Conservation (phyloP, 2,888 invertebrate genomes). For the Xylophagus ater region DNA sequence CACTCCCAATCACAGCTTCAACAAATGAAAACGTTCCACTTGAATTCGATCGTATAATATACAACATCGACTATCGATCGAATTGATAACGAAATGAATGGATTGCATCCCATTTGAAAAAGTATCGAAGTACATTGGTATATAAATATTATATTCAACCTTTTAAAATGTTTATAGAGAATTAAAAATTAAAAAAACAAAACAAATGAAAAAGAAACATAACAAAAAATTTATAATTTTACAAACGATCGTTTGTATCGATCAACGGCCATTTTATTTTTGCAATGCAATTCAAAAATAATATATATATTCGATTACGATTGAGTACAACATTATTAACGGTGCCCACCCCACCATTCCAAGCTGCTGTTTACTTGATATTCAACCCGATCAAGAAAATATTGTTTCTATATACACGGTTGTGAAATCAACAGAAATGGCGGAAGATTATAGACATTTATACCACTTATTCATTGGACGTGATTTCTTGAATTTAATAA, state of each 20-base stretch:
- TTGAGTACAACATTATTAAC: no score
- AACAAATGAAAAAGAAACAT: slow-evolving; percentile 3
- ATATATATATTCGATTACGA: no score
- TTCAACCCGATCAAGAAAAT: slow-evolving; percentile 6
- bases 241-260: slow-evolving; percentile 15
- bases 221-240: slow-evolving; percentile 9
- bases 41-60: slow-evolving; percentile 5
- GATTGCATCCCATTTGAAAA: slow-evolving; percentile 1
- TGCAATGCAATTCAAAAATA: no score
- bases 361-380: no score
- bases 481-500: slow-evolving; percentile 9
- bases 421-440: slow-evolving; percentile 8
- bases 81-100: slow-evolving; percentile 7
- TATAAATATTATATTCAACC: background rate
- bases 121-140: background rate
- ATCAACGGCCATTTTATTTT: slow-evolving; percentile 17
- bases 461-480: slow-evolving; percentile 16
- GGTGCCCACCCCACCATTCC: no score
- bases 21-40: slow-evolving; percentile 14
- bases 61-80: slow-evolving; percentile 12
- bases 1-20: slow-evolving; percentile 11
- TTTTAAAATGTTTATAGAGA: background rate
- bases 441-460: slow-evolving; percentile 15
- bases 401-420: background rate
- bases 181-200: no score